Base-by-base conservation (phyloP, 1,140 invertebrate species). In the Carposina sasakii region DNA sequence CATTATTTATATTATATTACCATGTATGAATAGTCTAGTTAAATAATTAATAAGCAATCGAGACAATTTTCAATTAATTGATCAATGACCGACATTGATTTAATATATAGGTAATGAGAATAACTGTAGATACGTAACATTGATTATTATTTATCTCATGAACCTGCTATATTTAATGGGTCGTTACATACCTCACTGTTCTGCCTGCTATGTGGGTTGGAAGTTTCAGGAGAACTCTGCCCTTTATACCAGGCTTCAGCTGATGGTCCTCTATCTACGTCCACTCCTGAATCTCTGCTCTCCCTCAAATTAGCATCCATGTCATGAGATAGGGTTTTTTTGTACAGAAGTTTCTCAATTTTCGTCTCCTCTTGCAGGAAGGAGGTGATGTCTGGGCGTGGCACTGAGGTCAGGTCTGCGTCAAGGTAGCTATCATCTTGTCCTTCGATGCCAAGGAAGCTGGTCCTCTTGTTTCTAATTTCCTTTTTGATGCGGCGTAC, bases 401-500 rank as follows among this genome's bases (percentile, higher is more conserved):
- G 92, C 10, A 89, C 89, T 12, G 94, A 71, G 1, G 87, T 89
- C 6, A 93, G 68, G 58, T 92, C 89, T 2, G 87, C 87, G 58
- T 92, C 90, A 19, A 93, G 75, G 63, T 89, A 89, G 58, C 76
- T 88, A 47, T 89, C 88, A 58, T 93, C 89, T 28, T 91, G 88
- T 48, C 90, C 91, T 63, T 94, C 93, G 54, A 96, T 90, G 23
- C 94, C 94, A 13, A 96, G 83, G 67, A 96, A 96, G 75, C 94
- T 93, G 16, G 93, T 95, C 6, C 94, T 89, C 60, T 95, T 93
- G 60, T 91, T 92, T 8, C 92, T 87, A 19, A 96, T 86, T 71
- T 96, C 94, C 67, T 94, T 94, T 63, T 94, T 95, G 43, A 96
- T 94, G 45, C 93, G 88, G 46, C 93, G 93, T 1, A 93, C 94